Conservation (phyloP, 2,888 invertebrate genomes). For the Drosophila kuntzei region DNA sequence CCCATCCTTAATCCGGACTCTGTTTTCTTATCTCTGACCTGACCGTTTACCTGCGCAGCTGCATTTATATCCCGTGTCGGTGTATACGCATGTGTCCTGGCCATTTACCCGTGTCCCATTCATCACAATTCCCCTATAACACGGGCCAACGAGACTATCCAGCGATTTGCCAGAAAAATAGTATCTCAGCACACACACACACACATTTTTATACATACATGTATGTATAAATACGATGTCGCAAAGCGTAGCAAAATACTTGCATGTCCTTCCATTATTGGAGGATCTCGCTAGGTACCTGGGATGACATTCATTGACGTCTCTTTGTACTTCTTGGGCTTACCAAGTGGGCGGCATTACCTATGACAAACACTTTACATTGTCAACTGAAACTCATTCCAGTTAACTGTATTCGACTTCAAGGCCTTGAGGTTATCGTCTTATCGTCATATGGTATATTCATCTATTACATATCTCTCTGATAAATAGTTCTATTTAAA, state of each 20-base stretch:
- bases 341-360: slow-evolving; percentile 22
- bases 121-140: slow-evolving; percentile 50
- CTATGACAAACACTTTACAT: slow-evolving; percentile 8
- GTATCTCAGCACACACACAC: slow-evolving; percentile 6
- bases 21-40: slow-evolving; percentile 55
- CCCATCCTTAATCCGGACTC: slow-evolving; percentile 66
- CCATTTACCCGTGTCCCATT: slow-evolving; percentile 46
- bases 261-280: slow-evolving; percentile 12
- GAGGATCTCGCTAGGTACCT: slow-evolving; percentile 20
- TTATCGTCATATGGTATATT: neutral
- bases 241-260: slow-evolving; percentile 52
- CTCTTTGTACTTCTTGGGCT: slow-evolving; percentile 12
- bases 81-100: slow-evolving; percentile 6
- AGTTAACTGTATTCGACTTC: slow-evolving; percentile 1
- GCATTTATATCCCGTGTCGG: slow-evolving; percentile 51
- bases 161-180: slow-evolving; percentile 55
- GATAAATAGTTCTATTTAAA: neutral
- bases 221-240: neutral
- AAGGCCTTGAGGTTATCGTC: slow-evolving; percentile 11
- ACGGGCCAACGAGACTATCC: slow-evolving; percentile 40
- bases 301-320: slow-evolving; percentile 19
- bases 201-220: neutral
- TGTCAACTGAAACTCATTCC: slow-evolving; percentile 6
- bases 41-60: slow-evolving; percentile 71
- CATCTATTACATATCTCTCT: neutral